A percentile compares a stretch with the other conserved stretches of the same genome.
These are phyloP conservation scores for Nasua narica DNA, from an alignment of 2,797 vertebrate genomes.

Conservation along the genomic window DNA sequence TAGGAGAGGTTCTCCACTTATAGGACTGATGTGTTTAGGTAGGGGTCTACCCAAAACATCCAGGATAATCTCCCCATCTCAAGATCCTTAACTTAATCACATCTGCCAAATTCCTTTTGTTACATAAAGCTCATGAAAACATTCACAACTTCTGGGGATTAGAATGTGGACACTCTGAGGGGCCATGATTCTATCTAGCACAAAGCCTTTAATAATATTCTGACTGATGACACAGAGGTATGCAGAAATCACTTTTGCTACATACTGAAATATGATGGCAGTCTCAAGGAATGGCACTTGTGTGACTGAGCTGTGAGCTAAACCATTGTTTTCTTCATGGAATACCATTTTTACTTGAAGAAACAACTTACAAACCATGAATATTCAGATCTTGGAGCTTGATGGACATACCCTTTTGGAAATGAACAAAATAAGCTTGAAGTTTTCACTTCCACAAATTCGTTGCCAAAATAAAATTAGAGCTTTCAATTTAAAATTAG, in stretches of 20 bases:
- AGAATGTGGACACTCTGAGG: not conserved
- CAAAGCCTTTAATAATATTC: not conserved
- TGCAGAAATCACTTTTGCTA: too few species aligned
- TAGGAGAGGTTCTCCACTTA: not conserved
- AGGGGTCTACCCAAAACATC: not conserved
- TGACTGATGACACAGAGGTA: not conserved
- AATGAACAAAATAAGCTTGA: not conserved
- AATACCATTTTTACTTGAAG: not conserved
- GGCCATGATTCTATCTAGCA: not conserved
- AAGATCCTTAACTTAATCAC: not conserved
- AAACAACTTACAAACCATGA: not conserved
- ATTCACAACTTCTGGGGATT: not conserved
- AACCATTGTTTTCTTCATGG: not conserved
- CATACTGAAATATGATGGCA: rapidly evolving
- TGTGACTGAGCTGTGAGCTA: not conserved
- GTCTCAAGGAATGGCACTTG: not conserved
- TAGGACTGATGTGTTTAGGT: not conserved
- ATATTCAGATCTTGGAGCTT: not conserved
- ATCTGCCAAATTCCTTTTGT: not conserved
- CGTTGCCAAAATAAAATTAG: not conserved
- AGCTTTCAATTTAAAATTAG: not conserved
- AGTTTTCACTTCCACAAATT: not conserved
- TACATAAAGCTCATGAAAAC: not conserved
- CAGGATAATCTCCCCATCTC: not conserved
- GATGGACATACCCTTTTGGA: not conserved